These are phyloP conservation scores for Muscicapa adusta DNA, from an alignment of 2,113 vertebrate species.

Conservation along the genomic window DNA sequence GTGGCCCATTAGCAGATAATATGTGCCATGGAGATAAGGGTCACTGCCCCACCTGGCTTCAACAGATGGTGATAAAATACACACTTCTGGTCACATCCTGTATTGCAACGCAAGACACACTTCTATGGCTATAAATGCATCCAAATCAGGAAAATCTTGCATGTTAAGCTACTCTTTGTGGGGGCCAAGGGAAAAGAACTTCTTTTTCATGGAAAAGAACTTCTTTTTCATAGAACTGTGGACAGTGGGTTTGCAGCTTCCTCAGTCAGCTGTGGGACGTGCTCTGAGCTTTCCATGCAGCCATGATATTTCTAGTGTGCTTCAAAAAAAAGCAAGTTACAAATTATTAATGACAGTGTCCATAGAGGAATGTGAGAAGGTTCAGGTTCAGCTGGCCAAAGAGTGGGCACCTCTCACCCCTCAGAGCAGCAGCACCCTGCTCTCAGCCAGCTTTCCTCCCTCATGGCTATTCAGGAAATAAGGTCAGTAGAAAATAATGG, in stretches of 20 bases:
- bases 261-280: not conserved
- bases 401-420: not conserved
- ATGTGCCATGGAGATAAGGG: too few species aligned
- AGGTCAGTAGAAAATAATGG: not conserved
- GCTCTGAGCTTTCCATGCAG: fast-evolving
- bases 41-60: too few species aligned
- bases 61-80: too few species aligned
- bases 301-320: not conserved
- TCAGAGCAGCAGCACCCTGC: not conserved
- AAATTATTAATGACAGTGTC: not conserved
- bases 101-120: too few species aligned
- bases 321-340: not conserved
- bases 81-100: too few species aligned
- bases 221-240: not conserved
- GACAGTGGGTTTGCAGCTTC: not conserved
- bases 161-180: not conserved
- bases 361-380: not conserved
- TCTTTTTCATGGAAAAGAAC: not conserved
- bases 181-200: not conserved
- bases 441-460: not conserved
- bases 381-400: not conserved
- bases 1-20: too few species aligned
- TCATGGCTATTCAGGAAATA: not conserved
- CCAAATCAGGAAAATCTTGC: not conserved
- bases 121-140: not conserved